Evolutionary conservation across 2,797 vertebrate species (phyloP).

Genomic region (Myioborus melanocephalus): DNA sequence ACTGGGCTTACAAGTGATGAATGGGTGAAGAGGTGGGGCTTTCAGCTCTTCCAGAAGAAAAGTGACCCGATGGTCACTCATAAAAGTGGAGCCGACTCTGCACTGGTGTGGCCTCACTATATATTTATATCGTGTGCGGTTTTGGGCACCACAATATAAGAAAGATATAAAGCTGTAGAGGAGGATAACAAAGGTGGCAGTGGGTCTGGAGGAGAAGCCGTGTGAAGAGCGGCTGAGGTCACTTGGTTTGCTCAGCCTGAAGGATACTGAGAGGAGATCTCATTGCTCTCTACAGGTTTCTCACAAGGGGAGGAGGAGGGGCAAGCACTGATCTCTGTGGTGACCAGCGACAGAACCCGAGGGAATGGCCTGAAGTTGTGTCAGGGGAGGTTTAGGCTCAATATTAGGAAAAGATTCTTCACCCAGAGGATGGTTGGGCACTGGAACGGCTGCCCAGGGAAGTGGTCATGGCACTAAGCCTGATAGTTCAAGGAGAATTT

Average conservation of each 20-base stretch:
- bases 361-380: not conserved
- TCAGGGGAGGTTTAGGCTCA: not conserved
- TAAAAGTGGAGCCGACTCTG: not conserved
- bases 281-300: not conserved
- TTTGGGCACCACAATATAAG: not conserved
- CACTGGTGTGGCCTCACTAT: not conserved
- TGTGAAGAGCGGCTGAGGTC: not conserved
- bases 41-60: not conserved
- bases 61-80: not conserved
- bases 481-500: not conserved
- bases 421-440: fast-evolving
- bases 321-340: not conserved
- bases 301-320: not conserved
- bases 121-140: not conserved
- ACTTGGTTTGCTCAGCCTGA: not conserved
- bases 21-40: not conserved
- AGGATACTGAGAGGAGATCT: not conserved
- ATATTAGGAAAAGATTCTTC: not conserved
- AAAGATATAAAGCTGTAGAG: not conserved
- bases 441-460: not conserved
- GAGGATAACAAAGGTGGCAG: not conserved
- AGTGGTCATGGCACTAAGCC: not conserved
- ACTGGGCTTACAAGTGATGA: not conserved
- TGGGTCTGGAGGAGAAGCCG: not conserved
- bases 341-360: fast-evolving